Evolutionary conservation across 2,888 invertebrate species (phyloP).

Genomic region (Drosophila vallismaia): DNA sequence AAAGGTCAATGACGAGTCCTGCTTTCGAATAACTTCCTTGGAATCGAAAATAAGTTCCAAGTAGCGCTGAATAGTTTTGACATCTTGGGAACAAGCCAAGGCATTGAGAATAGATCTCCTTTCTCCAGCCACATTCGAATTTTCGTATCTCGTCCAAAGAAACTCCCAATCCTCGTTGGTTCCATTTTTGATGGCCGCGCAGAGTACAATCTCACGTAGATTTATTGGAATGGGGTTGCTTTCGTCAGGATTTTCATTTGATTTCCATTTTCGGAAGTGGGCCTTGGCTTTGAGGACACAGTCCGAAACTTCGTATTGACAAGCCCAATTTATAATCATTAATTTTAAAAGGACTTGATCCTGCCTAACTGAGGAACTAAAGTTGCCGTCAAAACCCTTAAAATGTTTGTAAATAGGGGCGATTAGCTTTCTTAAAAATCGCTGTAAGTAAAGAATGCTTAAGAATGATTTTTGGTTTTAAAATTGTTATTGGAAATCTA

Average conservation of each 20-base stretch:
- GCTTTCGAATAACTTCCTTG: slow-evolving; percentile 86
- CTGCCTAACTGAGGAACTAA: background rate
- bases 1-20: slow-evolving; percentile 88
- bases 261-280: slow-evolving; percentile 87
- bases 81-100: slow-evolving; percentile 87
- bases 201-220: slow-evolving; percentile 89
- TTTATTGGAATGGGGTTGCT: slow-evolving; percentile 89
- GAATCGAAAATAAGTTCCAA: slow-evolving; percentile 87
- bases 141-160: slow-evolving; percentile 88
- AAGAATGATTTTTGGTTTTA: slow-evolving; percentile 8
- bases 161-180: slow-evolving; percentile 90
- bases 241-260: slow-evolving; percentile 85
- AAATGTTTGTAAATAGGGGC: background rate
- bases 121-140: slow-evolving; percentile 88
- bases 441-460: background rate
- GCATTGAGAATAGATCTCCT: slow-evolving; percentile 87
- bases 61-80: slow-evolving; percentile 84
- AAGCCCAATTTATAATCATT: slow-evolving; percentile 84
- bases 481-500: slow-evolving; percentile 57
- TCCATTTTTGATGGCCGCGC: slow-evolving; percentile 89
- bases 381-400: background rate
- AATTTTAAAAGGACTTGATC: background rate
- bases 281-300: slow-evolving; percentile 87
- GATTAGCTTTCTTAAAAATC: background rate
- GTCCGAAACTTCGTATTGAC: slow-evolving; percentile 86